A percentile compares a stretch with the other conserved stretches of the same genome.
Conservation (phyloP, 2,797 vertebrate species). For the Molothrus aeneus region DNA sequence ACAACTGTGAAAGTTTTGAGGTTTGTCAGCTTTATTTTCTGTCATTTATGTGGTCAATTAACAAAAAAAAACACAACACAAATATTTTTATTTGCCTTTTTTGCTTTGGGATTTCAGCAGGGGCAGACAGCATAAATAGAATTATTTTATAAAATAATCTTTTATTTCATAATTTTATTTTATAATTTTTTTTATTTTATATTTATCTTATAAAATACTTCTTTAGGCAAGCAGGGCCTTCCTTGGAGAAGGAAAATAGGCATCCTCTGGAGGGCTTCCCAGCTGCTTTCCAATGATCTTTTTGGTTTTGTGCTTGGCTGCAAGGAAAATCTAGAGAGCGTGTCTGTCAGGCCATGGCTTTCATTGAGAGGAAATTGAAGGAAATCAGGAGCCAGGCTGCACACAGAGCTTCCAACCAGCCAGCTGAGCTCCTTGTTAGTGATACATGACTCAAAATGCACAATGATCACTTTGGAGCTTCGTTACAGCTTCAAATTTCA, state of each 20-base stretch:
- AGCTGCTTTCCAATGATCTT: neutral
- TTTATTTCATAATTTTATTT: too few relatives aligned
- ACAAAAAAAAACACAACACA: neutral
- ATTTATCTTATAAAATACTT: neutral
- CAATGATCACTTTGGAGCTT: neutral
- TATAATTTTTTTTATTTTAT: neutral
- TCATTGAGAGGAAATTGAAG: constrained; percentile 9
- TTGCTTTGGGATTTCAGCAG: neutral
- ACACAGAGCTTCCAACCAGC: neutral
- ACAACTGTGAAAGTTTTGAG: neutral
- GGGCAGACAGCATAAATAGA: neutral
- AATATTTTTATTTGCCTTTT: neutral
- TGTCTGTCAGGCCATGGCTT: neutral
- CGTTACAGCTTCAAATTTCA: neutral
- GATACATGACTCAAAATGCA: constrained; percentile 1
- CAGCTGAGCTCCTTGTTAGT: neutral
- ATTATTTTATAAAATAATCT: neutral
- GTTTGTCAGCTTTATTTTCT: neutral
- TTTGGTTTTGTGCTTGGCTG: neutral
- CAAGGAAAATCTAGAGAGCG: neutral
- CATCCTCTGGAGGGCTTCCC: neutral
- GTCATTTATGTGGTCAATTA: neutral
- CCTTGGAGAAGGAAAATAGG: neutral
- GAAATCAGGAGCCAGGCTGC: neutral
- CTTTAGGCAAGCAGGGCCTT: neutral